phyloP scores from a whole-genome alignment of 2,797 vertebrate species.

The Microcaecilia unicolor region DNA sequence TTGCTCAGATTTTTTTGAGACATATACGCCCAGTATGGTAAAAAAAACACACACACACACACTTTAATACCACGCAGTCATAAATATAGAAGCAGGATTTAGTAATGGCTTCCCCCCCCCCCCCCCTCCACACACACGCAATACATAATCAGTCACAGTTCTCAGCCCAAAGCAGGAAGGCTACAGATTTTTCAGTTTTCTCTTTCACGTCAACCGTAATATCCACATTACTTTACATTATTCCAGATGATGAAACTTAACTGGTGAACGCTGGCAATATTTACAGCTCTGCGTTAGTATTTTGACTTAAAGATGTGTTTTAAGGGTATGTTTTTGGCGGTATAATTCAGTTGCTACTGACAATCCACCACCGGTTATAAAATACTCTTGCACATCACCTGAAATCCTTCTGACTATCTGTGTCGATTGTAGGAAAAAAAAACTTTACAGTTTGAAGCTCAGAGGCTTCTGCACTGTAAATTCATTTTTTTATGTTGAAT shows the following conservation, averaged over 20 bases:
- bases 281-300: slow-evolving; percentile 42
- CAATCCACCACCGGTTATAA: slow-evolving; percentile 40
- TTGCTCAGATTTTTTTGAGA: slow-evolving; percentile 14
- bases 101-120: slow-evolving; percentile 27
- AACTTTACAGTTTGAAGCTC: slow-evolving; percentile 38
- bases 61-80: slow-evolving; percentile 31
- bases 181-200: slow-evolving; percentile 34
- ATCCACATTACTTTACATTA: slow-evolving; percentile 31
- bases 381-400: slow-evolving; percentile 40
- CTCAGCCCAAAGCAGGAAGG: slow-evolving; percentile 32
- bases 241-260: slow-evolving; percentile 38
- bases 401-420: slow-evolving; percentile 38
- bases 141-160: slow-evolving; percentile 23
- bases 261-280: slow-evolving; percentile 35
- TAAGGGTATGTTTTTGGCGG: slow-evolving; percentile 32
- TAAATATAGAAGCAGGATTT: slow-evolving; percentile 36
- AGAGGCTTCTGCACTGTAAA: slow-evolving; percentile 32
- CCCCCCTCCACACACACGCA: too few species aligned
- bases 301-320: slow-evolving; percentile 36
- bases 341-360: slow-evolving; percentile 35
- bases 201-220: slow-evolving; percentile 32
- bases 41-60: slow-evolving; percentile 26
- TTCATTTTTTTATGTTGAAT: slow-evolving; percentile 40
- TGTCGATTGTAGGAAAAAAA: slow-evolving; percentile 44
- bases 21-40: slow-evolving; percentile 22